Evolutionary conservation across 2,888 invertebrate species (phyloP).

Genomic region (Alentia gelatinosa): DNA sequence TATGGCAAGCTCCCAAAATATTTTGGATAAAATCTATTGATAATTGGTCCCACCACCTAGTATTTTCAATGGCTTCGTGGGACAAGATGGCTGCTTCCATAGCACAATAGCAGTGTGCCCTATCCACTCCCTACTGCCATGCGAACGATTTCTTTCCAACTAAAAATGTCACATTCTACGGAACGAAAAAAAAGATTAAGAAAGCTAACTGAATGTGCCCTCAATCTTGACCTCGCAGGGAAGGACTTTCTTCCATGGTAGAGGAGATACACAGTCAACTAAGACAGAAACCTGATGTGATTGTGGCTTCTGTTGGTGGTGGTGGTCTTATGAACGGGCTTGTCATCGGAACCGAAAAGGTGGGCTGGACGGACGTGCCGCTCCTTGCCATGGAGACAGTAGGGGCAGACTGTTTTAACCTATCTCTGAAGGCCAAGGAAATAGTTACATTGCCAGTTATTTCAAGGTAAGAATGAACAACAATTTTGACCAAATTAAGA

Average conservation of each 20-base stretch:
- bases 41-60: too few species aligned
- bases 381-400: conserved; percentile 82
- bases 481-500: neutral
- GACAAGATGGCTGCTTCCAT: too few species aligned
- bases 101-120: too few species aligned
- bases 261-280: conserved; percentile 80
- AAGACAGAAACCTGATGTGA: conserved; percentile 78
- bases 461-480: conserved; percentile 80
- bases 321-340: conserved; percentile 81
- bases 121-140: too few species aligned
- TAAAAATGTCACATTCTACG: too few species aligned
- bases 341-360: conserved; percentile 65
- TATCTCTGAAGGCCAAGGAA: conserved; percentile 79
- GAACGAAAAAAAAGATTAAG: too few species aligned
- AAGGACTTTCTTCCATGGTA: conserved; percentile 81
- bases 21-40: too few species aligned
- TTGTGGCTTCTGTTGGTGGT: conserved; percentile 82
- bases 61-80: too few species aligned
- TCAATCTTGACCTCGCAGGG: too few species aligned
- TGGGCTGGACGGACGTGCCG: conserved; percentile 80
- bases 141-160: too few species aligned
- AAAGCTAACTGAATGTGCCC: too few species aligned
- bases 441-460: conserved; percentile 80
- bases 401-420: conserved; percentile 81
- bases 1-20: too few species aligned